phyloP scores from a whole-genome alignment of 2,888 invertebrate genomes.

The Entomobrya multifasciata region DNA sequence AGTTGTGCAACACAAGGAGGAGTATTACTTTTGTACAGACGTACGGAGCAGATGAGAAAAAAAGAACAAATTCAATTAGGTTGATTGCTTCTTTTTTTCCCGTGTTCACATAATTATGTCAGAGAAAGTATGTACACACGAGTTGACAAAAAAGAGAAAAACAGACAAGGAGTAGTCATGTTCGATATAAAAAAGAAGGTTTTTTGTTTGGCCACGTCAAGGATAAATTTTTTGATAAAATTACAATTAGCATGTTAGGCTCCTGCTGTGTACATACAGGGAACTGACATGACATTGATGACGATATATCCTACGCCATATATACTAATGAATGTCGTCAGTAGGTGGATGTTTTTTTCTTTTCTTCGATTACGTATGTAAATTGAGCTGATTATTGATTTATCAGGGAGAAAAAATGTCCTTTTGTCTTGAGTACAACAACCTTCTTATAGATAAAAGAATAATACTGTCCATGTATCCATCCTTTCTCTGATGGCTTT shows the following conservation, averaged over 20 bases:
- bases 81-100: slow-evolving; percentile 53
- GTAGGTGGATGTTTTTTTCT: no score
- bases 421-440: no score
- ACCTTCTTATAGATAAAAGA: not conserved
- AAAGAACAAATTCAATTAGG: slow-evolving; percentile 55
- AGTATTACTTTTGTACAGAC: no score
- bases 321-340: no score
- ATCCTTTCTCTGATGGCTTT: not conserved
- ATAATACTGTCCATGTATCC: slow-evolving; percentile 4
- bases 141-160: slow-evolving; percentile 6
- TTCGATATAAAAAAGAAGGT: not conserved
- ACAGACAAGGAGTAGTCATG: not conserved
- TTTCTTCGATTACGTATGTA: no score
- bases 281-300: not conserved
- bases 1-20: not conserved
- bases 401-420: no score
- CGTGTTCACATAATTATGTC: slow-evolving; percentile 30
- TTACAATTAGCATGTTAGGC: slow-evolving; percentile 5
- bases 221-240: not conserved
- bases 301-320: not conserved
- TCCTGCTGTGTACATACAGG: not conserved
- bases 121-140: not conserved
- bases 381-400: no score
- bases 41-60: not conserved
- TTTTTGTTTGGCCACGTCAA: not conserved